Base-by-base conservation (phyloP, 2,113 vertebrate genomes). In the Corythornis cristatus region DNA sequence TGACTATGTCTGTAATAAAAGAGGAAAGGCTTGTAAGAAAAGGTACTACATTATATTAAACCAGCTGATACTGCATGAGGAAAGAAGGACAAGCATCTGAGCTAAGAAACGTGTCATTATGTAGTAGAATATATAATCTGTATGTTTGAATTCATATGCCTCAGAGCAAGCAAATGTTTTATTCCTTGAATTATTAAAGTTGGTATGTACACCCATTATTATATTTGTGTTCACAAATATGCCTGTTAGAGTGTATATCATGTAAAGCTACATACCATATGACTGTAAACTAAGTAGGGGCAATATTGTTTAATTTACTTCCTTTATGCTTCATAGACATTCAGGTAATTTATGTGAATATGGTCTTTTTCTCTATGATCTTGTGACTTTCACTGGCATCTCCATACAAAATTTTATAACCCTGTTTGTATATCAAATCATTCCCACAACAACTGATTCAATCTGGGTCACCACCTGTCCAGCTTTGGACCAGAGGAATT, bases 381-480 rank as follows among this genome's bases (percentile, higher is more conserved):
- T 97, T 98, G 93, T 96, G 97, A 97, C 97, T 97, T 98, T 96
- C 95, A 84, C 86, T 92, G 94, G 96, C 90, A 96, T 97, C 92
- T 97, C 95, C 95, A 91, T 97, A 97, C 97, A 98, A 98, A 98
- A 98, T 98, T 98, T 98, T 98, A 98, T 97, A 97, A 97, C 97
- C 96, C 94, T 98, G 96, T 98, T 98, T 98, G 97, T 97, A 97
- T 97, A 98, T 97, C 95, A 97, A 97, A 97, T 97, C 92, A 97
- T 97, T 97, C 97, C 96, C 97, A 96, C 96, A 96, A 95, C 97
- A 97, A 97, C 96, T 89, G 97, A 97, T 97, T 97, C 96, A 98
- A 97, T 98, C 97, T 98, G 97, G 96, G 94, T 96, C 19, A 9
- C 97, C 98, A 98, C 97, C 98, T 98, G 98, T 98, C 97, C 95